Conservation (phyloP, 2,888 invertebrate species). For the Pristionchus exspectatus region DNA sequence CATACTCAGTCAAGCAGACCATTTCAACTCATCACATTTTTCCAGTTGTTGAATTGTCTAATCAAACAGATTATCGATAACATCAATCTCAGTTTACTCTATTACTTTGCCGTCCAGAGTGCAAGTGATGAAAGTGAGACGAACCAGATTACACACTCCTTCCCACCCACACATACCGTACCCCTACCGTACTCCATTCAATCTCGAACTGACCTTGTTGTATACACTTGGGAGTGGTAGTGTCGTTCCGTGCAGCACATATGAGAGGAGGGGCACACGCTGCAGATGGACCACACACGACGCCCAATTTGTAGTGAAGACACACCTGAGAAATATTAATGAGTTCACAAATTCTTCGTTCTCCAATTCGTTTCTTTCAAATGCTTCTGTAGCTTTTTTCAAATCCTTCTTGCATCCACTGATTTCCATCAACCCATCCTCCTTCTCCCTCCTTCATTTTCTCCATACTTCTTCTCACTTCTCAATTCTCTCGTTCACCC, state of each 20-base stretch:
- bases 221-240: neutral
- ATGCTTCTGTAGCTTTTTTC: too few species aligned
- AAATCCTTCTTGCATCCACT: neutral
- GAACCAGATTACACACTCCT: neutral
- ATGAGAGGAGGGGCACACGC: conserved; percentile 24
- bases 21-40: neutral
- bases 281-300: neutral
- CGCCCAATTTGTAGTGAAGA: neutral
- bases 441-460: neutral
- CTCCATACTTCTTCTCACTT: neutral
- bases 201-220: conserved; percentile 14
- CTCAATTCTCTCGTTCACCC: conserved; percentile 3
- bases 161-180: neutral
- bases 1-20: neutral
- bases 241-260: conserved; percentile 13
- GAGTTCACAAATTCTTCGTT: too few species aligned
- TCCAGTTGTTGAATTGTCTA: neutral
- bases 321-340: neutral
- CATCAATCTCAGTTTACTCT: neutral
- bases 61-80: conserved; percentile 13
- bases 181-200: neutral
- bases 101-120: neutral
- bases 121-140: conserved; percentile 10
- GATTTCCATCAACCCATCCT: neutral
- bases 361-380: too few species aligned